Percentiles rank a stretch among this genome's conserved stretches.
These are phyloP conservation scores for Cryptotermes secundus DNA, from an alignment of 1,140 invertebrate species.

Conservation along the genomic window DNA sequence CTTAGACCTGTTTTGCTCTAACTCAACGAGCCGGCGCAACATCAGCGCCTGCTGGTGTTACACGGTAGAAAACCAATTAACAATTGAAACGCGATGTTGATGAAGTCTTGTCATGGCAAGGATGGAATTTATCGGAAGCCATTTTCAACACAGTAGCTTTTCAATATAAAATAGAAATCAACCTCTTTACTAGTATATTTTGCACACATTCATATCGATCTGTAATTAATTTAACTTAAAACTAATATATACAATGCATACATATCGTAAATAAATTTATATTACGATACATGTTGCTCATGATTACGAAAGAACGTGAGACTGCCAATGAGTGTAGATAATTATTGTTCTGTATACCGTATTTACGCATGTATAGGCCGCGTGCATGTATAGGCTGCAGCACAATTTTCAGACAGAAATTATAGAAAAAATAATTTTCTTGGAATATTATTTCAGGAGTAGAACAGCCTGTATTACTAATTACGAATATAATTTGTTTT, in stretches of 20 bases:
- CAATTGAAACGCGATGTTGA: slow-evolving; percentile 16
- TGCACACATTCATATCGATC: not conserved
- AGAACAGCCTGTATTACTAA: too few species aligned
- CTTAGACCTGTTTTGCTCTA: not conserved
- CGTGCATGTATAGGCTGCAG: too few species aligned
- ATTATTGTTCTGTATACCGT: too few species aligned
- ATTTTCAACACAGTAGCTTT: not conserved
- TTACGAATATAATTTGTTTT: too few species aligned
- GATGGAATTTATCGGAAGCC: slow-evolving; percentile 3
- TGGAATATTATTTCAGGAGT: too few species aligned
- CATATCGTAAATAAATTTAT: not conserved
- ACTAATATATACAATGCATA: not conserved
- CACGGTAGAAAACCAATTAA: slow-evolving; percentile 19
- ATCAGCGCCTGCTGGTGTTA: slow-evolving; percentile 3
- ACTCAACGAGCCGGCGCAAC: not conserved
- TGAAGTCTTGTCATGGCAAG: slow-evolving; percentile 5
- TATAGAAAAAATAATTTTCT: too few species aligned
- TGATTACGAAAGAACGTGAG: not conserved
- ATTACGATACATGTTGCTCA: not conserved
- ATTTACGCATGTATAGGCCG: too few species aligned
- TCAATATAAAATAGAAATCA: not conserved
- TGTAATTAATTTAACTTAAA: not conserved
- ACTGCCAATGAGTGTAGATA: not conserved
- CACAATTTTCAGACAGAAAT: too few species aligned
- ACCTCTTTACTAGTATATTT: not conserved